Percentiles rank a stretch among this genome's conserved stretches.
phyloP scores from a whole-genome alignment of 2,888 invertebrate species.

The Microplitis deprimator region DNA sequence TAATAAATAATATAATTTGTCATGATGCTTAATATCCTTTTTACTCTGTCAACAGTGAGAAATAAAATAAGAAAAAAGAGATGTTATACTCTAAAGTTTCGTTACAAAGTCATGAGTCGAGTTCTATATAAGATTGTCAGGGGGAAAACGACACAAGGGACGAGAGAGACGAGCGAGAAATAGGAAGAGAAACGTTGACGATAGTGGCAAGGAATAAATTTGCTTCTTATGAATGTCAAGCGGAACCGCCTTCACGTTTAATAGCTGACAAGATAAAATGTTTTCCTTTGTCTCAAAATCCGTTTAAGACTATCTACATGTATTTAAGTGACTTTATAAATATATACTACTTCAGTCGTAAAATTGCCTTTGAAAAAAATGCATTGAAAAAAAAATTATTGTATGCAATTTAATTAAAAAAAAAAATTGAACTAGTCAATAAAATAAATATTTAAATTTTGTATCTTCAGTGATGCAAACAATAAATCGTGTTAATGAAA shows the following conservation, averaged over 20 bases:
- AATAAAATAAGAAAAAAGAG: slow-evolving; percentile 20
- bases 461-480: too few species aligned
- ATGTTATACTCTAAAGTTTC: slow-evolving; percentile 22
- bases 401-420: background rate
- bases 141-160: slow-evolving; percentile 19
- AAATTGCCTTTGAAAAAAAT: background rate
- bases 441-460: too few species aligned
- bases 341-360: background rate
- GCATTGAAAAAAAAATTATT: background rate
- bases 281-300: slow-evolving; percentile 47
- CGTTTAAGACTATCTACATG: slow-evolving; percentile 44
- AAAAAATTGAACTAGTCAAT: background rate
- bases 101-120: slow-evolving; percentile 25
- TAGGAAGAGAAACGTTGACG: slow-evolving; percentile 40
- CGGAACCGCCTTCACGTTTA: slow-evolving; percentile 40
- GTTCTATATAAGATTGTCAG: slow-evolving; percentile 6
- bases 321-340: slow-evolving; percentile 20
- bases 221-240: slow-evolving; percentile 51
- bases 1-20: background rate
- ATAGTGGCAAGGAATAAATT: slow-evolving; percentile 47
- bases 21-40: background rate
- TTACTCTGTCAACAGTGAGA: background rate
- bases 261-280: slow-evolving; percentile 47
- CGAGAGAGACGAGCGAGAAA: slow-evolving; percentile 24
- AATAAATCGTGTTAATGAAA: too few species aligned